Evolutionary conservation across 1,140 invertebrate species (phyloP).

Genomic region (Dufourea novaeangliae): DNA sequence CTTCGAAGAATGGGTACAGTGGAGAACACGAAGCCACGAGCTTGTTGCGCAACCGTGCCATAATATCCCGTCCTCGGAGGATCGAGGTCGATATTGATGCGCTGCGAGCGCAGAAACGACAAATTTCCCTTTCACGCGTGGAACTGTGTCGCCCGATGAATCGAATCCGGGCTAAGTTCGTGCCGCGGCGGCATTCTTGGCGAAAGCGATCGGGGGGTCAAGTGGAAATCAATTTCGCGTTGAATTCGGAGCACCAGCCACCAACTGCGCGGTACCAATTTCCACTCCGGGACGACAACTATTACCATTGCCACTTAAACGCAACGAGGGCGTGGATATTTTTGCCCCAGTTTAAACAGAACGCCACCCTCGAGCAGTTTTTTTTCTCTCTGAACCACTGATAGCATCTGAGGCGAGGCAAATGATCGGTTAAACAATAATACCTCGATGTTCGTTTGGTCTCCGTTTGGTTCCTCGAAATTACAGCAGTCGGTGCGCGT

Average conservation of each 20-base stretch:
- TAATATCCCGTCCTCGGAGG: constrained; percentile 2
- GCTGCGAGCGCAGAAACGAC: neutral
- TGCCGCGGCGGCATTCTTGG: neutral
- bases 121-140: constrained; percentile 33
- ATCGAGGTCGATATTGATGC: constrained; percentile 23
- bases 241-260: neutral
- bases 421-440: too few relatives aligned
- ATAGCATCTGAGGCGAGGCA: too few relatives aligned
- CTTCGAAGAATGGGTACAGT: neutral
- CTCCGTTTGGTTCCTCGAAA: too few relatives aligned
- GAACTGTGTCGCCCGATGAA: constrained; percentile 24
- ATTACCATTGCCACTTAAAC: too few relatives aligned
- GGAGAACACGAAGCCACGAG: neutral
- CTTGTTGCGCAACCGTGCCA: constrained; percentile 3
- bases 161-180: constrained; percentile 5
- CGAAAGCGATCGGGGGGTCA: constrained; percentile 17
- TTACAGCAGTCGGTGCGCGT: too few relatives aligned
- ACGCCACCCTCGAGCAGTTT: too few relatives aligned
- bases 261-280: too few relatives aligned
- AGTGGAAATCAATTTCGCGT: constrained; percentile 27
- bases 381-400: too few relatives aligned
- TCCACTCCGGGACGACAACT: too few relatives aligned
- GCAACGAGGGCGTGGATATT: too few relatives aligned
- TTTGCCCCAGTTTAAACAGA: too few relatives aligned
- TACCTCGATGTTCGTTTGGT: too few relatives aligned